phyloP scores from a whole-genome alignment of 1,140 invertebrate species.

The Drosophila repleta region DNA sequence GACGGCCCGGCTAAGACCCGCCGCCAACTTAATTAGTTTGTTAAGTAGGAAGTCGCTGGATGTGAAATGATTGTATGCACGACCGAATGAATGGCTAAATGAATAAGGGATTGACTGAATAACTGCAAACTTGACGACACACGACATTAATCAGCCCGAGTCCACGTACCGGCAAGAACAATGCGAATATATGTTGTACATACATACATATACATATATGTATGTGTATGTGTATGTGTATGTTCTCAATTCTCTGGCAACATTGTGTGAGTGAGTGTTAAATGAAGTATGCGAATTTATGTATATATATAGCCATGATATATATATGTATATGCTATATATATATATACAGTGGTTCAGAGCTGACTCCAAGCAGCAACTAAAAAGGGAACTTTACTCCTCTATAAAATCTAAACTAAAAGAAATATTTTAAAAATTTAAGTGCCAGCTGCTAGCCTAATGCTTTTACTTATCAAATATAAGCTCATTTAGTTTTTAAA shows the following conservation, averaged over 20 bases:
- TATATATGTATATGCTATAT: not conserved
- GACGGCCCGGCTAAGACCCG: conserved; percentile 45
- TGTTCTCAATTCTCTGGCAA: conserved; percentile 9
- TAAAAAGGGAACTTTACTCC: too few relatives aligned
- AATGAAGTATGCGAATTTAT: not conserved
- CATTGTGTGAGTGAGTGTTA: conserved; percentile 16
- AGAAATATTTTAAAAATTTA: too few relatives aligned
- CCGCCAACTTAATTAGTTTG: conserved; percentile 73
- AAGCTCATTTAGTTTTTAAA: too few relatives aligned
- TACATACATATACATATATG: too few relatives aligned
- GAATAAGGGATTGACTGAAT: not conserved
- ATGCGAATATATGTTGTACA: too few relatives aligned
- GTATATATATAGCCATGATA: not conserved
- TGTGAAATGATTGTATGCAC: conserved; percentile 29
- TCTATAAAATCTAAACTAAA: too few relatives aligned
- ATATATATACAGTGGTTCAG: too few relatives aligned
- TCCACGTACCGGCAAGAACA: not conserved
- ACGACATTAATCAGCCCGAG: conserved; percentile 26
- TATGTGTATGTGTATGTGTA: too few relatives aligned
- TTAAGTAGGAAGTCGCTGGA: conserved; percentile 53
- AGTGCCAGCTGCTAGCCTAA: too few relatives aligned
- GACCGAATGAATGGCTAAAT: conserved; percentile 15
- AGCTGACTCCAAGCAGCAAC: too few relatives aligned
- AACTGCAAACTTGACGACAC: conserved; percentile 9
- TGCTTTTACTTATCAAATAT: too few relatives aligned